Base-by-base conservation (phyloP, 2,797 vertebrate genomes). In the Thaleichthys pacificus region DNA sequence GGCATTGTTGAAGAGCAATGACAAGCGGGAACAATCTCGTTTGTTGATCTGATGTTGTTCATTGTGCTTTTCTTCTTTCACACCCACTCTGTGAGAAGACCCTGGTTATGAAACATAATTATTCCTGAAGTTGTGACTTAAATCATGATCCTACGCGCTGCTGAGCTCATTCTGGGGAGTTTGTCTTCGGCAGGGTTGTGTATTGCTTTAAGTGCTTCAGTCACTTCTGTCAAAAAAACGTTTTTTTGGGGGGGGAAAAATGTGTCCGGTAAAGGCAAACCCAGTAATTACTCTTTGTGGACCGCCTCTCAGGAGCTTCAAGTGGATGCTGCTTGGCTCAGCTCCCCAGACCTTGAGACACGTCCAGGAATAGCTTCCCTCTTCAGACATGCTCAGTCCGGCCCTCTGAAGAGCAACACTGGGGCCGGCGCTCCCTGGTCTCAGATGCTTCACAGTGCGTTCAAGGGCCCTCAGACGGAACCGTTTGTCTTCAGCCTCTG, bases 291-390 rank as follows among this genome's bases (percentile, higher is more conserved):
- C 76, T 64, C 72, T 63, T 77, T 7, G 32, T 6, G 5, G 32
- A 8, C 32, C 32, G 32, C 32, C 5, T 70, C 77, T 61, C 69
- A 77, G 72, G 75, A 54, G 5, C 61, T 9, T 57, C 14, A 77
- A 72, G 72, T 35, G 71, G 75, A 17, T 56, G 70, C 71, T 66
- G 72, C 74, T 11, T 19, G 28, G 30, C 61, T 35, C 30, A 19
- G 61, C 30, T 32, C 38, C 69, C 32, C 81, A 79, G 78, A 80
- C 79, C 82, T 81, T 72, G 79, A 76, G 61, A 78, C 76, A 75
- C 42, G 7, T 78, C 66, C 76, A 82, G 66, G 83, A 87, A 86
- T 87, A 88, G 80, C 72, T 22, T 73, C 51, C 76, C 70, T 82
- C 80, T 84, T 47, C 73, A 84, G 80, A 78, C 58, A 38, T 61